A percentile compares a stretch with the other conserved stretches of the same genome.
phyloP scores from a whole-genome alignment of 37 sponge, comb jelly and placozoan genomes.

The Ianthella basta region DNA sequence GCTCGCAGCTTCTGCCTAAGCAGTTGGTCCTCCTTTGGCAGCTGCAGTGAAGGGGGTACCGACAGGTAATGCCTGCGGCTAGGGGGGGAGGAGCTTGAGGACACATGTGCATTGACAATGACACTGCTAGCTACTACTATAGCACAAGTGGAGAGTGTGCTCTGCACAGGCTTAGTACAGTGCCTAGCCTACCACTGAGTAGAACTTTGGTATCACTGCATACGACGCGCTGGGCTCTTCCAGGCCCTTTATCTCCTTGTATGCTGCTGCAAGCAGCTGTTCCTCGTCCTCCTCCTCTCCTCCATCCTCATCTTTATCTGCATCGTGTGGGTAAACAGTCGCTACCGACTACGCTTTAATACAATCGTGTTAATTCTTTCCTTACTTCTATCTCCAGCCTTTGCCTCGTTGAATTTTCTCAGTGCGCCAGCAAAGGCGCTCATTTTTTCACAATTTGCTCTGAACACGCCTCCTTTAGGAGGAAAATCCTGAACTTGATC shows the following conservation, averaged over 20 bases:
- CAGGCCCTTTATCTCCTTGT: conserved; percentile 47
- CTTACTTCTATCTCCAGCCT: neutral
- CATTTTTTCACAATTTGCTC: neutral
- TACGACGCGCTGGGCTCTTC: conserved; percentile 19
- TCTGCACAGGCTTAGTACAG: neutral
- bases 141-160: too few species aligned
- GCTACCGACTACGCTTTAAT: too few species aligned
- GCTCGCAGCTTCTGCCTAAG: conserved; percentile 91
- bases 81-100: too few species aligned
- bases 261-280: conserved; percentile 57
- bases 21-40: conserved; percentile 81
- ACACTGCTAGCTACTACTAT: too few species aligned
- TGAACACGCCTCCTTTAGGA: neutral
- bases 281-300: conserved; percentile 45
- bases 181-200: conserved; percentile 53
- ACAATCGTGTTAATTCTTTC: neutral
- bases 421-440: conserved; percentile 27
- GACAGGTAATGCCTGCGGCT: neutral
- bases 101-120: too few species aligned
- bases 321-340: neutral
- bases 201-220: conserved; percentile 77
- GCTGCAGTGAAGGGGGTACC: conserved; percentile 33
- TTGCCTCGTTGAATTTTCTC: conserved; percentile 29
- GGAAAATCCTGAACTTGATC: neutral
- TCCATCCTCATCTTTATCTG: neutral